A percentile compares a stretch with the other conserved stretches of the same genome.
phyloP scores from a whole-genome alignment of 2,888 invertebrate genomes.

The Gonocerus acuteangulatus region DNA sequence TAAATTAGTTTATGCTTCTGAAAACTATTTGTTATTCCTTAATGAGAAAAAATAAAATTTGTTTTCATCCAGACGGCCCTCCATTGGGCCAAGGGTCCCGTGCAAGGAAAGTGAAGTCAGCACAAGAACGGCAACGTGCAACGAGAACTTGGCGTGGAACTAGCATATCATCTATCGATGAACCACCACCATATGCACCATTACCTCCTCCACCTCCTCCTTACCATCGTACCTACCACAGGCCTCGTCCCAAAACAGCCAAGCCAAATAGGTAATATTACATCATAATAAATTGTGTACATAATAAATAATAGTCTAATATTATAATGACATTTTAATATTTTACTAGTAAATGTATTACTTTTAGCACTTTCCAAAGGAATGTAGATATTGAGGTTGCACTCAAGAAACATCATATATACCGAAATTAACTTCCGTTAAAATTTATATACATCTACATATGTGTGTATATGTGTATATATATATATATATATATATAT shows the following conservation, averaged over 20 bases:
- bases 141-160: constrained; percentile 35
- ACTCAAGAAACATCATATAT: too few species aligned
- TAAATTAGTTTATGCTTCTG: too few species aligned
- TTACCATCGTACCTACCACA: constrained; percentile 9
- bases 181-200: constrained; percentile 31
- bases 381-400: too few species aligned
- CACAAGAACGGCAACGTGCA: constrained; percentile 37
- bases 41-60: too few species aligned
- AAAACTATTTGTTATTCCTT: too few species aligned
- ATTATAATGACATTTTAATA: too few species aligned
- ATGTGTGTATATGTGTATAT: too few species aligned
- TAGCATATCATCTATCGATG: constrained; percentile 37
- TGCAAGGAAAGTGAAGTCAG: constrained; percentile 44
- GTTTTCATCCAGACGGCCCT: constrained; percentile 42
- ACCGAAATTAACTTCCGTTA: not conserved
- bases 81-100: constrained; percentile 44
- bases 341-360: too few species aligned
- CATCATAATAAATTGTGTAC: not conserved
- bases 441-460: too few species aligned
- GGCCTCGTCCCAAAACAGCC: constrained; percentile 39
- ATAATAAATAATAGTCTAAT: too few species aligned
- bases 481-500: too few species aligned
- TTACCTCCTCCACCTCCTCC: constrained; percentile 30
- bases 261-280: constrained; percentile 43
- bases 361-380: too few species aligned